Conservation (phyloP, 2,797 vertebrate genomes). For the Amazona finschi region DNA sequence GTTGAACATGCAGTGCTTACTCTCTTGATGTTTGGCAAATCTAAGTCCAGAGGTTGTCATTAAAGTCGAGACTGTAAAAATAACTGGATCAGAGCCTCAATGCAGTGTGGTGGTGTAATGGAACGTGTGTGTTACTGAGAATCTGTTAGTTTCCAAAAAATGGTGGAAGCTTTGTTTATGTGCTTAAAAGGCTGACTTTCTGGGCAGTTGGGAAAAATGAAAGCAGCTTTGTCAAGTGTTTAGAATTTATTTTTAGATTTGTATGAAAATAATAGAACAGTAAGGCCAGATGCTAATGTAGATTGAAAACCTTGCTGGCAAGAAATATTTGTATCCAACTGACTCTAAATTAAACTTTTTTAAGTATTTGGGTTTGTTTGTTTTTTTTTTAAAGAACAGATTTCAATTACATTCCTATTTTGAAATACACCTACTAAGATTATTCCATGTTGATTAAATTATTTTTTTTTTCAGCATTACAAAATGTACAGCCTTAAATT, state of each 20-base stretch:
- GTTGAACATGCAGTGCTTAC: fast-evolving
- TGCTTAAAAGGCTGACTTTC: neutral
- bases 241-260: neutral
- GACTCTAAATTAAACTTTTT: neutral
- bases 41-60: neutral
- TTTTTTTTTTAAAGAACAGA: neutral
- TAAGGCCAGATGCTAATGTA: neutral
- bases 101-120: neutral
- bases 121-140: neutral
- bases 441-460: neutral
- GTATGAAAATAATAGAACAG: neutral
- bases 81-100: neutral
- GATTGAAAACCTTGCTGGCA: neutral
- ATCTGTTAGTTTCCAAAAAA: neutral
- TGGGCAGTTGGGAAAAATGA: neutral
- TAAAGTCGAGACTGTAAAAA: neutral
- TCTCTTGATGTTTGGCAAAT: neutral
- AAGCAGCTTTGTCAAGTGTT: neutral
- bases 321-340: neutral
- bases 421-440: neutral
- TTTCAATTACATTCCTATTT: neutral
- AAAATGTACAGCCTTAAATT: neutral
- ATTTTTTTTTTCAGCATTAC: neutral
- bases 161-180: neutral
- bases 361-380: neutral